phyloP scores from a whole-genome alignment of 2,888 invertebrate genomes.

The Drosophila greeni region DNA sequence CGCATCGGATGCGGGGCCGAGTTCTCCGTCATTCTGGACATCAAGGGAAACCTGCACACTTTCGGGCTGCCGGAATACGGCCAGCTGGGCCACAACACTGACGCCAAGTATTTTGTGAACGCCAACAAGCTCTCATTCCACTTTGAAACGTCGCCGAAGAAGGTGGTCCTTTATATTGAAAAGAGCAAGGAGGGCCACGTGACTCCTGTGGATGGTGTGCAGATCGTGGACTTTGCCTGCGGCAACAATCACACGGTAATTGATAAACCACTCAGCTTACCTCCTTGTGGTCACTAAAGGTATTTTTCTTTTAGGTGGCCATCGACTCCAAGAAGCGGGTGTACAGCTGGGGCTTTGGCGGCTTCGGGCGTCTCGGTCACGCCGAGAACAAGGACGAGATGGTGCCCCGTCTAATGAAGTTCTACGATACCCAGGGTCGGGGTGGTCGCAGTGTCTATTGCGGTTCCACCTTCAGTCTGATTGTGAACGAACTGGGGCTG shows the following conservation, averaged over 20 bases:
- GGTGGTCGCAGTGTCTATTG: conserved; percentile 90
- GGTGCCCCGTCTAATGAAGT: conserved; percentile 91
- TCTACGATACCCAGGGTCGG: conserved; percentile 90
- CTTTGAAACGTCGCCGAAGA: conserved; percentile 90
- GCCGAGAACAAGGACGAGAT: conserved; percentile 95
- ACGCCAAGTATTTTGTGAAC: conserved; percentile 95
- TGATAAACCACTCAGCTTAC: no score
- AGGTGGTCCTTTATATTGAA: conserved; percentile 91
- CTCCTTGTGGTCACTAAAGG: neutral
- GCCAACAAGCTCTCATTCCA: conserved; percentile 92
- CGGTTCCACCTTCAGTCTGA: conserved; percentile 92
- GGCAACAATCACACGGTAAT: conserved; percentile 93
- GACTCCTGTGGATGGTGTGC: conserved; percentile 89
- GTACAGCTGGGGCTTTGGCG: conserved; percentile 97
- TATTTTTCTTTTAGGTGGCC: conserved; percentile 82
- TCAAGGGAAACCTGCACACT: conserved; percentile 91
- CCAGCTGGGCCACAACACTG: conserved; percentile 95
- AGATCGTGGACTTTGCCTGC: conserved; percentile 93
- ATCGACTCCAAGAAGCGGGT: conserved; percentile 93
- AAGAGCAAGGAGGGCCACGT: conserved; percentile 92
- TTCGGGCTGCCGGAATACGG: conserved; percentile 97
- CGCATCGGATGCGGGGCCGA: conserved; percentile 95
- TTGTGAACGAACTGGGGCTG: conserved; percentile 87
- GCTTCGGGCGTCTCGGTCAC: conserved; percentile 95
- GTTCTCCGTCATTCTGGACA: conserved; percentile 93